Evolutionary conservation across 2,888 invertebrate species (phyloP).

Genomic region (Drosophila colorata): DNA sequence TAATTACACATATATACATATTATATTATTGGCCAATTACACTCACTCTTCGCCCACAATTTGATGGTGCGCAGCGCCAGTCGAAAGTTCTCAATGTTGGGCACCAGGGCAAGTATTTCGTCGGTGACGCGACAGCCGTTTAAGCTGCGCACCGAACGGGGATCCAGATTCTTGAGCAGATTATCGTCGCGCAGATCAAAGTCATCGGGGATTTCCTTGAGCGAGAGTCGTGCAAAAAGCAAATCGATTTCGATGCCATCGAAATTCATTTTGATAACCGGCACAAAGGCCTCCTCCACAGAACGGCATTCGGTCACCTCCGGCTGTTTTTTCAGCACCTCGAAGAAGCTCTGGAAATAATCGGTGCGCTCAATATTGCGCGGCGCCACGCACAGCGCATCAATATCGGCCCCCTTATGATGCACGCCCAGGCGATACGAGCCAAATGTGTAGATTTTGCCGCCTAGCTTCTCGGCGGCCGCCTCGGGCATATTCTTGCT

Average conservation of each 20-base stretch:
- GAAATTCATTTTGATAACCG: constrained; percentile 99
- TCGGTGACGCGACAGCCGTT: constrained; percentile 99
- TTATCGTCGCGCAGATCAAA: constrained; percentile 96
- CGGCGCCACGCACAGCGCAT: constrained; percentile 98
- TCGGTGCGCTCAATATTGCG: constrained; percentile 96
- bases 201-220: constrained; percentile 97
- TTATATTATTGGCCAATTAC: neutral
- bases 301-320: constrained; percentile 94
- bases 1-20: neutral
- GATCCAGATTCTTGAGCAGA: constrained; percentile 96
- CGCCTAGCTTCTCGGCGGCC: constrained; percentile 96
- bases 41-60: constrained; percentile 98
- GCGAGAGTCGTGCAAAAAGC: constrained; percentile 96
- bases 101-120: constrained; percentile 97
- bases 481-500: constrained; percentile 96
- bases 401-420: constrained; percentile 99
- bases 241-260: constrained; percentile 99
- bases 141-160: constrained; percentile 97
- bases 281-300: constrained; percentile 99
- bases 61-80: constrained; percentile 97
- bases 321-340: constrained; percentile 93
- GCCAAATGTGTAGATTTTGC: constrained; percentile 99
- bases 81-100: constrained; percentile 97
- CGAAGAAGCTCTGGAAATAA: constrained; percentile 98
- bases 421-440: constrained; percentile 98